Evolutionary conservation across 2,797 vertebrate genomes (phyloP).

Genomic region (Helostoma temminkii): DNA sequence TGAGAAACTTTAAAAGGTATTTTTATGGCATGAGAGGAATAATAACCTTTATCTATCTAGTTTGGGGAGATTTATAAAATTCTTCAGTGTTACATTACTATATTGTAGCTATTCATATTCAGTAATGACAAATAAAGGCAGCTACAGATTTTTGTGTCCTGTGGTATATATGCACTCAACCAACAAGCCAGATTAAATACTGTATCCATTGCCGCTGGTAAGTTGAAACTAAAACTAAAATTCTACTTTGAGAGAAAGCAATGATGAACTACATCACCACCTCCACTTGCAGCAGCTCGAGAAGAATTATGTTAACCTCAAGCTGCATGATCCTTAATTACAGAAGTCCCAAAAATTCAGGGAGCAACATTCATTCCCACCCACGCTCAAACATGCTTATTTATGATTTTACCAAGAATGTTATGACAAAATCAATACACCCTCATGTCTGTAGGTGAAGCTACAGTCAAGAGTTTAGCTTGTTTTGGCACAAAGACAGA

Average conservation of each 20-base stretch:
- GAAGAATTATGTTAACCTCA: too few relatives aligned
- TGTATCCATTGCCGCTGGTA: background rate
- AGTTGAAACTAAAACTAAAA: conserved; percentile 11
- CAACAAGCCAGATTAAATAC: conserved; percentile 8
- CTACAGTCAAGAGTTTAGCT: background rate
- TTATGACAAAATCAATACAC: background rate
- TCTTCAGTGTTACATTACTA: conserved; percentile 35
- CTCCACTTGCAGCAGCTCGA: background rate
- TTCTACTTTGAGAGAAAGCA: conserved; percentile 6
- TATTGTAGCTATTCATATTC: background rate
- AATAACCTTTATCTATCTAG: too few relatives aligned
- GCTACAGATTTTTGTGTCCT: background rate
- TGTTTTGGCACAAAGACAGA: background rate
- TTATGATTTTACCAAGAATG: background rate
- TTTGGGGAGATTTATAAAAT: too few relatives aligned
- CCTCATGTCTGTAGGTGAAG: background rate
- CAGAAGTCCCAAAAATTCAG: too few relatives aligned
- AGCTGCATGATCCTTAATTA: too few relatives aligned
- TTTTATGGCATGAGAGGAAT: too few relatives aligned
- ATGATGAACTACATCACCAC: conserved; percentile 2
- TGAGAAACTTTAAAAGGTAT: too few relatives aligned
- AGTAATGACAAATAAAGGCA: conserved; percentile 10
- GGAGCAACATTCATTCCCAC: too few relatives aligned
- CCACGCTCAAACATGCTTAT: background rate
- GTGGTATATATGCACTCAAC: conserved; percentile 1